phyloP scores from a whole-genome alignment of 2,113 vertebrate species.

The Lontra canadensis region DNA sequence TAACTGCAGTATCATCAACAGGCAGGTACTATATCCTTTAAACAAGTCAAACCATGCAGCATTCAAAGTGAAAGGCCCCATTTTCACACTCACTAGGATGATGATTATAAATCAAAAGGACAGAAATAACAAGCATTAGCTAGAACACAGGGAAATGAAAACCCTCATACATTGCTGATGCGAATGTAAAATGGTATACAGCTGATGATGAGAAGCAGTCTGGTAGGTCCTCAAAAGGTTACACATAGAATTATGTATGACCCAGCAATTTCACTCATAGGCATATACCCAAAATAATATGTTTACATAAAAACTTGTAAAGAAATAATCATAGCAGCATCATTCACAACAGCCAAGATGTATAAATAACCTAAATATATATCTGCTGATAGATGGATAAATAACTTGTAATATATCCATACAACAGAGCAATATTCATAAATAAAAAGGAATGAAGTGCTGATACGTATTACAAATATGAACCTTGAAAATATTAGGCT shows the following conservation, averaged over 20 bases:
- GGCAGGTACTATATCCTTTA: background rate
- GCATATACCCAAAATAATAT: background rate
- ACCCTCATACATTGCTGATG: background rate
- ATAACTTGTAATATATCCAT: background rate
- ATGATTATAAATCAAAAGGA: background rate
- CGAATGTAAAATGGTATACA: background rate
- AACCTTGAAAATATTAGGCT: background rate
- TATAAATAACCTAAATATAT: background rate
- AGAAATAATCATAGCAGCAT: background rate
- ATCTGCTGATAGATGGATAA: background rate
- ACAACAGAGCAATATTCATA: background rate
- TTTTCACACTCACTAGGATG: background rate
- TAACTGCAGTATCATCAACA: background rate
- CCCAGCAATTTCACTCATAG: background rate
- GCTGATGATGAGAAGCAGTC: background rate
- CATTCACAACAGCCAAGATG: background rate
- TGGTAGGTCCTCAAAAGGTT: background rate
- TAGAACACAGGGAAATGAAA: background rate
- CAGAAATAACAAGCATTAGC: background rate
- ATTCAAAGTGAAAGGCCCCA: background rate
- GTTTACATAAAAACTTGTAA: background rate
- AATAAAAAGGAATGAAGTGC: background rate
- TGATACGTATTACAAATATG: background rate
- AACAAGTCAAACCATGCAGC: background rate
- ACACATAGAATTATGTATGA: background rate